Evolutionary conservation across 1,140 invertebrate species (phyloP).

Genomic region (Philopotamus ludificatus): DNA sequence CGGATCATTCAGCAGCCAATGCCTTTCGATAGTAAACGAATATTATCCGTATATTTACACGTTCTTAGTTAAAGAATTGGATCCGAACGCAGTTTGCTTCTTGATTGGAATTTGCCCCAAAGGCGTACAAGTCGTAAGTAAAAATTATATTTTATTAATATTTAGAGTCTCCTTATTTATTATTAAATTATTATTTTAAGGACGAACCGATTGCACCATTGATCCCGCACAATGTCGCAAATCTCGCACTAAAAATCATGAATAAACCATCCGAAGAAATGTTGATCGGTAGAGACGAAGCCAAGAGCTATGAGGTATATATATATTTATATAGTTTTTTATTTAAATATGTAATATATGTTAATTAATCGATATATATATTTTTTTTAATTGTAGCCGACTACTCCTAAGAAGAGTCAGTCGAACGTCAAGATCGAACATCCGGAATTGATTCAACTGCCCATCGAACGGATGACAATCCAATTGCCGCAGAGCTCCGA

Average conservation of each 20-base stretch:
- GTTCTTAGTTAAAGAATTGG: conserved; percentile 67
- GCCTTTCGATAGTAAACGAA: conserved; percentile 69
- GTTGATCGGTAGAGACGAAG: conserved; percentile 48
- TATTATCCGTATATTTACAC: conserved; percentile 75
- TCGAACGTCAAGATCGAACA: conserved; percentile 44
- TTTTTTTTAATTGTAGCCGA: conserved; percentile 7
- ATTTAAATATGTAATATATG: no score
- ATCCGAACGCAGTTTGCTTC: conserved; percentile 67
- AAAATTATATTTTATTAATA: not conserved
- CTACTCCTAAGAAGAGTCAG: conserved; percentile 18
- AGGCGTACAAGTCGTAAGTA: conserved; percentile 41
- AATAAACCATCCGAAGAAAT: conserved; percentile 26
- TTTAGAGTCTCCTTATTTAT: not conserved
- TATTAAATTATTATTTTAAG: conserved; percentile 40
- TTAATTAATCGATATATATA: not conserved
- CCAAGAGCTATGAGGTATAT: conserved; percentile 45
- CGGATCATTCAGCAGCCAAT: conserved; percentile 65
- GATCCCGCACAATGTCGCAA: conserved; percentile 48
- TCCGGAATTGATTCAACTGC: conserved; percentile 58
- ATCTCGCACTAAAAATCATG: conserved; percentile 48
- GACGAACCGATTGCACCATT: conserved; percentile 58
- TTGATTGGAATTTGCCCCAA: conserved; percentile 70
- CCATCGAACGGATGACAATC: conserved; percentile 64
- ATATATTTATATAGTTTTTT: not conserved
- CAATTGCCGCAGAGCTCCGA: conserved; percentile 55